Evolutionary conservation across 2,797 vertebrate species (phyloP).

Genomic region (Sphenopsis melanotis): DNA sequence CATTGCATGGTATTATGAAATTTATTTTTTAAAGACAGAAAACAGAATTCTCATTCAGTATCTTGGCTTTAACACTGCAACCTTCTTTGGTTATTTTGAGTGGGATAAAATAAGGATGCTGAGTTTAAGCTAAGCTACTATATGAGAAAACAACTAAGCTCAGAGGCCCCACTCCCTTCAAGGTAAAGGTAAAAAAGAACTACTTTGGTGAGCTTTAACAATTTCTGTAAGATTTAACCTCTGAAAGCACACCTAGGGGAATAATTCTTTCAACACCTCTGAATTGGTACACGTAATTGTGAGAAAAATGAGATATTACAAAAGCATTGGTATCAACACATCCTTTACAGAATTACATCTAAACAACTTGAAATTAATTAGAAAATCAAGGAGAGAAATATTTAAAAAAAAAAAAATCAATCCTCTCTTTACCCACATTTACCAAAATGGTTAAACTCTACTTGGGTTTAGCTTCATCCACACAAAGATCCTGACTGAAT

Average conservation of each 20-base stretch:
- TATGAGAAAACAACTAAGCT: neutral
- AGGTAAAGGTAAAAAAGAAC: neutral
- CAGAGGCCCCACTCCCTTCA: neutral
- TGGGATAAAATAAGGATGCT: conserved; percentile 44
- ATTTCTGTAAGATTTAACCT: neutral
- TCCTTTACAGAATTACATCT: neutral
- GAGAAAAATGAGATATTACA: neutral
- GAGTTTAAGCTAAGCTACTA: neutral
- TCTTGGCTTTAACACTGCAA: neutral
- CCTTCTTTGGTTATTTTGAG: conserved; percentile 35
- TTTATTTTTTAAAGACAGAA: neutral
- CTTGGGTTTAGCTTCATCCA: neutral
- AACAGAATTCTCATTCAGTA: conserved; percentile 12
- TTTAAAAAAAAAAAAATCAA: neutral
- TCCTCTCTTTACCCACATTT: neutral
- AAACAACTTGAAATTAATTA: neutral
- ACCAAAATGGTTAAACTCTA: neutral
- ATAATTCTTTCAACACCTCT: neutral
- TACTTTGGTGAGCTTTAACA: neutral
- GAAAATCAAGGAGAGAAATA: neutral
- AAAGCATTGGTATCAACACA: neutral
- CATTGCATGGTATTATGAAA: conserved; percentile 1
- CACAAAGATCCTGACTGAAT: neutral
- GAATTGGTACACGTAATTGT: neutral
- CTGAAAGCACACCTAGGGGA: neutral